phyloP scores from a whole-genome alignment of 2,113 vertebrate species.

The Percina caprodes region DNA sequence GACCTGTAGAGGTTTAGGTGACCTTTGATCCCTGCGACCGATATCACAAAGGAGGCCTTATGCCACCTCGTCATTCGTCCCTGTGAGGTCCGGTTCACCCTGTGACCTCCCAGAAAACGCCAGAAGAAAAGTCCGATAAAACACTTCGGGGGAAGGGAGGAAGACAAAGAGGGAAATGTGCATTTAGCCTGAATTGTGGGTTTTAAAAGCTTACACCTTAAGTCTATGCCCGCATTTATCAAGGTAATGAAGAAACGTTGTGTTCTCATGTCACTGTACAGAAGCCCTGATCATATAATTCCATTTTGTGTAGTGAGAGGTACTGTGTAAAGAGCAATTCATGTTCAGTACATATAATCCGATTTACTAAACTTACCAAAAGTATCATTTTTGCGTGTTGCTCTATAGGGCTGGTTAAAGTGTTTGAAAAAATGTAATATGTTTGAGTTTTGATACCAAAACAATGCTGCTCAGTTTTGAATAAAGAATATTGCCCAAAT shows the following conservation, averaged over 20 bases:
- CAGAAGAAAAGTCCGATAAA: conserved; percentile 71
- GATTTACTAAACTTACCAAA: neutral
- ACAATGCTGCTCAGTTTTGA: neutral
- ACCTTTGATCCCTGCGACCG: conserved; percentile 72
- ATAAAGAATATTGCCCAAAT: neutral
- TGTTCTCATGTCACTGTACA: neutral
- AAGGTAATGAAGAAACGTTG: neutral
- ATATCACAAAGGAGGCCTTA: conserved; percentile 78
- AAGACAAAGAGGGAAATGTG: conserved; percentile 35
- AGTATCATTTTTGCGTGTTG: neutral
- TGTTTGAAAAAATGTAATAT: neutral
- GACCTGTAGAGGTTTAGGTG: conserved; percentile 75
- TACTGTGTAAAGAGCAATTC: neutral
- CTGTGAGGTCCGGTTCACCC: conserved; percentile 77
- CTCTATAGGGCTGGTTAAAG: neutral
- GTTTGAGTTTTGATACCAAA: neutral
- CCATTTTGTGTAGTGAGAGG: neutral
- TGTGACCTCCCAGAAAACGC: conserved; percentile 66
- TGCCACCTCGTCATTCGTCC: conserved; percentile 71
- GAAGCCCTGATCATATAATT: neutral
- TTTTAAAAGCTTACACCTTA: conserved; percentile 24
- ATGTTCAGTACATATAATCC: neutral
- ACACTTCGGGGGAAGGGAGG: conserved; percentile 2
- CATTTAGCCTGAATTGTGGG: conserved; percentile 34
- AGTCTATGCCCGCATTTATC: neutral